Conservation (phyloP, 1,140 invertebrate genomes). For the Caenorhabditis tropicalis region DNA sequence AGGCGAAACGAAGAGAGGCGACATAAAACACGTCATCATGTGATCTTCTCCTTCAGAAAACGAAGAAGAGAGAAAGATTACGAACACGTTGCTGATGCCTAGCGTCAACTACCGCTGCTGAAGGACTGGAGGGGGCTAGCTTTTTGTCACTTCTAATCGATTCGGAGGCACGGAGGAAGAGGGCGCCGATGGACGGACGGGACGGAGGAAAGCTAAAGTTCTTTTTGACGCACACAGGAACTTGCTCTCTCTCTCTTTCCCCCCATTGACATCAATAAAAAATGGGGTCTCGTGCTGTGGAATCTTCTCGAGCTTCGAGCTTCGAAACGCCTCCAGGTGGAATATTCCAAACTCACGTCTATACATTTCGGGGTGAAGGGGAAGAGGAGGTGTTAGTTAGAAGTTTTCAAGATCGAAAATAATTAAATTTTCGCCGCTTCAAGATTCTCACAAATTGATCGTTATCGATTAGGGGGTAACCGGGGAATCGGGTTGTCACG, state of each 20-base stretch:
- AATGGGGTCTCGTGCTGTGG: neutral
- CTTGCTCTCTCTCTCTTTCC: neutral
- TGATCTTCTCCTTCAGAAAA: neutral
- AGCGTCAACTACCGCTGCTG: too few relatives aligned
- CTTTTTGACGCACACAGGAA: too few relatives aligned
- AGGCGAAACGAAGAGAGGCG: neutral
- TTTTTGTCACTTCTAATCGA: neutral
- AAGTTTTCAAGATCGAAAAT: neutral
- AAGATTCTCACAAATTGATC: neutral
- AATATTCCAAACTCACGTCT: slow-evolving; percentile 15
- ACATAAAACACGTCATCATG: slow-evolving; percentile 25
- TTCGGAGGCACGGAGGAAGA: too few relatives aligned
- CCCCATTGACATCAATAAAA: neutral
- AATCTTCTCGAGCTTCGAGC: neutral
- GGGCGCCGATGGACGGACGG: too few relatives aligned
- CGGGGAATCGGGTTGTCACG: too few relatives aligned
- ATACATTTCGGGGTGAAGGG: neutral
- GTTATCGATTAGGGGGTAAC: neutral
- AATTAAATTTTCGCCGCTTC: neutral
- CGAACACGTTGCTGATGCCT: slow-evolving; percentile 25
- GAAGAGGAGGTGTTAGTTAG: neutral
- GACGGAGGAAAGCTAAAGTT: too few relatives aligned
- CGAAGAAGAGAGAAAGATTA: neutral
- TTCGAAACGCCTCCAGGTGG: slow-evolving; percentile 27
- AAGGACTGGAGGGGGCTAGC: too few relatives aligned